Conservation (phyloP, 2,888 invertebrate species). For the Phengaris arion region DNA sequence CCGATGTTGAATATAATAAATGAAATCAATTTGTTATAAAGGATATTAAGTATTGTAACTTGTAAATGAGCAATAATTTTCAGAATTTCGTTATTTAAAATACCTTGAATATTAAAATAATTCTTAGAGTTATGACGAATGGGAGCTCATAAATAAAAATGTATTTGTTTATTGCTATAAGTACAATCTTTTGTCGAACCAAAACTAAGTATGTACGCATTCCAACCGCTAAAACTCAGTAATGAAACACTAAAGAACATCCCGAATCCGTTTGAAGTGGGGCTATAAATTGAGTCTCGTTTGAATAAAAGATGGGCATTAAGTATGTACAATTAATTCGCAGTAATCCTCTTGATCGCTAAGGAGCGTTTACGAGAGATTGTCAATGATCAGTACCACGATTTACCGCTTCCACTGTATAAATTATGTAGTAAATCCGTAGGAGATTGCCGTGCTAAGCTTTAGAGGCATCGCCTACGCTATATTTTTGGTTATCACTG, state of each 20-base stretch:
- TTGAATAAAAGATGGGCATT: slow-evolving; percentile 42
- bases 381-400: slow-evolving; percentile 50
- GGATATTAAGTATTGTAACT: not conserved
- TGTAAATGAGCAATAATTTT: not conserved
- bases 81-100: not conserved
- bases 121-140: not conserved
- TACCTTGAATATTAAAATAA: not conserved
- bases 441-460: not conserved
- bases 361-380: slow-evolving; percentile 49
- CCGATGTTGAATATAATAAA: slow-evolving; percentile 31
- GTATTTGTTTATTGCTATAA: too few species aligned
- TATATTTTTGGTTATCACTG: too few species aligned
- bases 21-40: slow-evolving; percentile 9
- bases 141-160: not conserved
- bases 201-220: too few species aligned
- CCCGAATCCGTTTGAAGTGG: slow-evolving; percentile 19
- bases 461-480: not conserved
- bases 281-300: slow-evolving; percentile 37
- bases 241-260: not conserved
- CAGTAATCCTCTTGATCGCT: slow-evolving; percentile 52
- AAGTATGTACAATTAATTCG: slow-evolving; percentile 54
- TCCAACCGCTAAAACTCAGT: not conserved
- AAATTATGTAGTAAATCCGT: slow-evolving; percentile 45
- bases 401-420: slow-evolving; percentile 46
- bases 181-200: too few species aligned